Evolutionary conservation across 2,113 vertebrate genomes (phyloP), one percentile per base, ranked within the genome.

Genomic region (Cinclus cinclus): DNA sequence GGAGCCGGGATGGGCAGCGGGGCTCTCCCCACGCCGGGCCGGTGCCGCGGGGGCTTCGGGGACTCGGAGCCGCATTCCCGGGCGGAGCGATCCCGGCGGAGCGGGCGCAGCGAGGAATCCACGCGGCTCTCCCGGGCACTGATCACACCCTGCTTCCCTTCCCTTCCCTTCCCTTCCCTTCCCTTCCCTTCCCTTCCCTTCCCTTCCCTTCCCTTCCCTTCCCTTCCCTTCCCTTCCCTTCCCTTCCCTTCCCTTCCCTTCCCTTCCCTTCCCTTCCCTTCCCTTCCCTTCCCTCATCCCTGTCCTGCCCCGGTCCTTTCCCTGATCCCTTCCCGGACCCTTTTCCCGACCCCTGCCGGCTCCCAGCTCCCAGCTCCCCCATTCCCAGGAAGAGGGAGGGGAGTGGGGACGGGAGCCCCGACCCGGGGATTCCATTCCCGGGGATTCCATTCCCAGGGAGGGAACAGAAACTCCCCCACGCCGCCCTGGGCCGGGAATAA

Each of bases 401-500:
- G 39, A 28, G 33, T 0, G 49, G 30, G 30, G 39, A 28, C 37
- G 7, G 35, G 30, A 68, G 76, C 75, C 70, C 82, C 21, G 15
- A 14, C 28, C 39, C 12, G 49, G 76, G 77, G 50, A 2, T 44
- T 49, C 9, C 4, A 10, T 37, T 39, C 21, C 31, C 75, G 8
- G 49, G 6, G 31, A 24, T n/a, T 49, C 9, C 4, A 10, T 37
- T 39, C 21, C 31, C 75, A 9, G 49, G 6, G 31, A 24, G 60
- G 68, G 53, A 3, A 6, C 67, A 8, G 11, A 5, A 20, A 1
- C 6, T 42, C 10, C 21, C 33, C 8, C 22, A 1, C 3, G 30
- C 27, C 52, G 93, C 96, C 77, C 91, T 71, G 53, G 74, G 89
- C 87, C 24, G 79, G 90, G 65, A 98, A 98, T 98, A 98, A 98